Evolutionary conservation across 2,797 vertebrate species (phyloP).

Genomic region (Mus spretus): DNA sequence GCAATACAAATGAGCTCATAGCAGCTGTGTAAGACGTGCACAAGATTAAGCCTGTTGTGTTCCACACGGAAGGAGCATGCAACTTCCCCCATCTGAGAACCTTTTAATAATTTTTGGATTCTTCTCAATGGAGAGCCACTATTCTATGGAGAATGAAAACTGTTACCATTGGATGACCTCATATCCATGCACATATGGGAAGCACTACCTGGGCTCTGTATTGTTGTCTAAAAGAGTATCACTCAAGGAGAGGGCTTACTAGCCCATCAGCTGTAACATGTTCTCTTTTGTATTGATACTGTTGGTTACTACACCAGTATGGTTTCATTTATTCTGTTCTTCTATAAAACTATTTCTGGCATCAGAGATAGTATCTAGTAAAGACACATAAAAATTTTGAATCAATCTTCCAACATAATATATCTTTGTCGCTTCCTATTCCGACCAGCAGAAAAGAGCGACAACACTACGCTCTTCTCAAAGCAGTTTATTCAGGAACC

Average conservation of each 20-base stretch:
- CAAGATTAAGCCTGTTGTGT: not conserved
- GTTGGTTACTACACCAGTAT: rapidly evolving
- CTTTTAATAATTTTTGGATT: not conserved
- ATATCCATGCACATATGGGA: not conserved
- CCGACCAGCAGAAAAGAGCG: too few species aligned
- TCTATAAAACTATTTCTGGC: not conserved
- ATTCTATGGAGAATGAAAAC: not conserved
- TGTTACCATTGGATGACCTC: not conserved
- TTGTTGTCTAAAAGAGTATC: not conserved
- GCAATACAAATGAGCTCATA: not conserved
- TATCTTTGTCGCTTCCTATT: too few species aligned
- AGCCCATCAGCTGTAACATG: too few species aligned
- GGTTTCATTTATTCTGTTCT: not conserved
- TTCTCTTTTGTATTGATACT: rapidly evolving
- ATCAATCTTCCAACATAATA: slow-evolving; percentile 31
- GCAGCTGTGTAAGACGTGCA: too few species aligned
- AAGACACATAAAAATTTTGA: not conserved
- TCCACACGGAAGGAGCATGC: not conserved
- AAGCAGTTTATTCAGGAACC: too few species aligned
- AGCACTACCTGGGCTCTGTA: not conserved
- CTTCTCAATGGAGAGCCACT: not conserved
- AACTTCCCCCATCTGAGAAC: not conserved
- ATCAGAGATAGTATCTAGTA: not conserved
- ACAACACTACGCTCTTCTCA: too few species aligned
- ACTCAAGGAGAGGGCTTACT: not conserved